Conservation (phyloP, 2,888 invertebrate genomes). For the Synergus japonicus region DNA sequence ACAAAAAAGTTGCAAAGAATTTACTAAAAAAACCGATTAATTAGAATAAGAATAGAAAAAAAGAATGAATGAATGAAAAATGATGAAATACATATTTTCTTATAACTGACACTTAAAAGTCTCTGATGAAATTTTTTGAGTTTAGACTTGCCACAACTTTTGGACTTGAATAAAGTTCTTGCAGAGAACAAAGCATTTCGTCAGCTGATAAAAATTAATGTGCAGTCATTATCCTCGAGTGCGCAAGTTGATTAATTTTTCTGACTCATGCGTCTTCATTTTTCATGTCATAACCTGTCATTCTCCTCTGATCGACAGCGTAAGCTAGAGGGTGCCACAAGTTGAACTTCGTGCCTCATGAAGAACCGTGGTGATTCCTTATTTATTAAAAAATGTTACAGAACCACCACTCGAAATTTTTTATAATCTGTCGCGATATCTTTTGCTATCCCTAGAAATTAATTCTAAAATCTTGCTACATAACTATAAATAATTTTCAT, state of each 20-base stretch:
- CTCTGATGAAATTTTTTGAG: neutral
- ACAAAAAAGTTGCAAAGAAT: no score
- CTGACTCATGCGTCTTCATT: conserved; percentile 10
- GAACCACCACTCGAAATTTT: no score
- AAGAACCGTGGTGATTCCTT: neutral
- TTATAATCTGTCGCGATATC: no score
- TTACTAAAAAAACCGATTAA: no score
- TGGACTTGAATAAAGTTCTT: neutral
- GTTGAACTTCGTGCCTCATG: neutral
- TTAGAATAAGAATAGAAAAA: no score
- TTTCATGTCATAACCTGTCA: conserved; percentile 12
- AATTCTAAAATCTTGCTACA: no score
- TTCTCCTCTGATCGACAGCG: neutral
- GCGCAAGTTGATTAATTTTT: conserved; percentile 16
- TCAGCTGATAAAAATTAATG: conserved; percentile 5
- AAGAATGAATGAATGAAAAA: no score
- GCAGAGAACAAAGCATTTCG: neutral
- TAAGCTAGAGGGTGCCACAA: neutral
- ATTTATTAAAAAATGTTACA: neutral
- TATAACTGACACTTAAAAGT: neutral
- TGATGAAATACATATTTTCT: no score
- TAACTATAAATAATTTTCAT: no score
- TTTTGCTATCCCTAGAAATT: no score
- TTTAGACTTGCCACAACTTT: neutral
- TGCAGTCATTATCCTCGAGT: conserved; percentile 2